Base-by-base conservation (phyloP, 2,113 vertebrate species). In the Coryphaenoides rupestris region DNA sequence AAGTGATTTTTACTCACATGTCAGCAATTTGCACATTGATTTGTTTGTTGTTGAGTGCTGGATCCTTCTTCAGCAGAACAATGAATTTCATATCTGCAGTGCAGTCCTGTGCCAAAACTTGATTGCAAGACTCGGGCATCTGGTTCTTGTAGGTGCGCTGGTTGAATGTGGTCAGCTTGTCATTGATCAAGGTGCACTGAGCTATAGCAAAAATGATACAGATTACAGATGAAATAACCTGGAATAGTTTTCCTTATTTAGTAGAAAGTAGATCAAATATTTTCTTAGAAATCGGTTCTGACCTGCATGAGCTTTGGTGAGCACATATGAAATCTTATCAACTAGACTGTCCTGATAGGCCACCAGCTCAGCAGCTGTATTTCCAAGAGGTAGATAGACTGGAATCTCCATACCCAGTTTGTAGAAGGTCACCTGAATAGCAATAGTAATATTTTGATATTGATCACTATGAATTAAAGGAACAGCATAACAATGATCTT, bases 91-190 rank as follows among this genome's bases (percentile, higher is more conserved):
- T 76, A 65, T 93, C 90, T 33, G 71, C 2, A 17, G 88, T 92
- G 55, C 92, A 92, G 67, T 95, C 94, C 65, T 92, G 90, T 46
- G 84, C 85, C 77, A 95, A 70, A 62, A 94, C 73, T 21, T 94
- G 91, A 81, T 84, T 76, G 79, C 92, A 94, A n/a, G 85, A 87
- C 68, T 74, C 69, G 14, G 92, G 89, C 84, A 93, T 86, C 60
- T 87, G 76, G 5, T 87, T 88, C 50, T 72, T 84, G 78, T 78
- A 86, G 54, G 24, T 68, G 55, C 62, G 78, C 0, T 84, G 74
- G 63, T 94, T 93, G 76, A 94, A 95, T 17, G 92, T 92, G 60
- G 33, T 81, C 75, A 94, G 50, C 6, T 21, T 79, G 46, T 84
- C 72, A 14, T 76, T 71, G 13, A 33, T 10, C 65, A 89, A 16